These are phyloP conservation scores for Eupeodes corollae DNA, from an alignment of 1,140 invertebrate species.

Conservation along the genomic window DNA sequence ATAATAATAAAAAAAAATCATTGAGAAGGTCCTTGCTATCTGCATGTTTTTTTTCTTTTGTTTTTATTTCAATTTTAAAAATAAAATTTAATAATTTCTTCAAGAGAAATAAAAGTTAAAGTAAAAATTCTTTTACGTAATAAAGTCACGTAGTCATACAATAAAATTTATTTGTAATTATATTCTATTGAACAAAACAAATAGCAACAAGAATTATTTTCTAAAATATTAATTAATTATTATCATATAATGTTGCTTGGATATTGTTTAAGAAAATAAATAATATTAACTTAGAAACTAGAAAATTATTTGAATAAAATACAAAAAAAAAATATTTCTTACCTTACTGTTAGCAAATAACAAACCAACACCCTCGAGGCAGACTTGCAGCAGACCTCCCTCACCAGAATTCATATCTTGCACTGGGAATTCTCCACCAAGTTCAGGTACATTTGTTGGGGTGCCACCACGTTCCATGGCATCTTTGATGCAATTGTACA, in stretches of 20 bases:
- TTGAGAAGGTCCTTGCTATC: constrained; percentile 21
- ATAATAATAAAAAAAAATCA: background rate
- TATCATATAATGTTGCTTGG: constrained; percentile 1
- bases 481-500: constrained; percentile 98
- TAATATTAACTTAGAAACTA: constrained; percentile 2
- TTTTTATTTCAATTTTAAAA: background rate
- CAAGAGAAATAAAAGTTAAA: background rate
- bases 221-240: constrained; percentile 1
- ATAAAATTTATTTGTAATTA: background rate
- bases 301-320: constrained; percentile 3
- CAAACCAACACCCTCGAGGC: constrained; percentile 96
- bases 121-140: background rate
- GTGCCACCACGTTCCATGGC: constrained; percentile 93
- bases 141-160: too few relatives aligned
- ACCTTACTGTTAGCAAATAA: constrained; percentile 99
- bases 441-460: constrained; percentile 66
- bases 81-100: background rate
- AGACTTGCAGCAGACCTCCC: constrained; percentile 95
- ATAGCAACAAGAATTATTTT: background rate
- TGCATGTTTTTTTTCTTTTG: constrained; percentile 3
- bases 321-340: constrained; percentile 27
- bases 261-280: constrained; percentile 6
- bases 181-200: constrained; percentile 1
- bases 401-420: constrained; percentile 93
- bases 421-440: constrained; percentile 97